A percentile compares a stretch with the other conserved stretches of the same genome.
Conservation (phyloP, 2,888 invertebrate genomes). For the Tiliacea citrago region DNA sequence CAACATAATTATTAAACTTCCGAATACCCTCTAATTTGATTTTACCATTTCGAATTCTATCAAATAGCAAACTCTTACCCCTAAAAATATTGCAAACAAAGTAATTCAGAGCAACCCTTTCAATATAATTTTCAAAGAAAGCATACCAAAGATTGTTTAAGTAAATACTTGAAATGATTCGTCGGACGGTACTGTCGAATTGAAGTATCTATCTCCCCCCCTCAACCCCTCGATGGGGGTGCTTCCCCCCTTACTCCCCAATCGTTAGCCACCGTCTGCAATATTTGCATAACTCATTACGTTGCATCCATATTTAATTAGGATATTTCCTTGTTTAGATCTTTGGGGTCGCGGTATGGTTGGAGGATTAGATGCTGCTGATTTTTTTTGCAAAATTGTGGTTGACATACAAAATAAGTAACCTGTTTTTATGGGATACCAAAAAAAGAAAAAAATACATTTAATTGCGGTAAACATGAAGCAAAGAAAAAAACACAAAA, state of each 20-base stretch:
- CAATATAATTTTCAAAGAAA: slow-evolving; percentile 74
- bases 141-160: slow-evolving; percentile 69
- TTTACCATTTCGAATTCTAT: slow-evolving; percentile 48
- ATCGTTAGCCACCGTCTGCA: slow-evolving; percentile 85
- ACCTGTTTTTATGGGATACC: too few relatives aligned
- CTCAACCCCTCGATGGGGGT: slow-evolving; percentile 49
- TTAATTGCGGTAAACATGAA: too few relatives aligned
- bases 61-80: slow-evolving; percentile 53
- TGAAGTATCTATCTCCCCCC: slow-evolving; percentile 62
- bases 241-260: slow-evolving; percentile 60
- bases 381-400: slow-evolving; percentile 19
- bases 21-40: slow-evolving; percentile 47
- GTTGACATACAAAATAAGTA: neutral
- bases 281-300: slow-evolving; percentile 90
- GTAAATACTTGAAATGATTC: slow-evolving; percentile 79
- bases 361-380: slow-evolving; percentile 55
- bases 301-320: slow-evolving; percentile 90
- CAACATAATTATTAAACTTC: slow-evolving; percentile 50
- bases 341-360: slow-evolving; percentile 62
- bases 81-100: slow-evolving; percentile 68
- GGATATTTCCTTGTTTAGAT: slow-evolving; percentile 84
- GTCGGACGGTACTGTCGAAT: slow-evolving; percentile 73
- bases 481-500: too few relatives aligned
- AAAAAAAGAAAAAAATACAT: too few relatives aligned
- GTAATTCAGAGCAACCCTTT: slow-evolving; percentile 69